Evolutionary conservation across 1,140 invertebrate genomes (phyloP), one percentile per base, ranked within the genome.

Genomic region (Littorina saxatilis): DNA sequence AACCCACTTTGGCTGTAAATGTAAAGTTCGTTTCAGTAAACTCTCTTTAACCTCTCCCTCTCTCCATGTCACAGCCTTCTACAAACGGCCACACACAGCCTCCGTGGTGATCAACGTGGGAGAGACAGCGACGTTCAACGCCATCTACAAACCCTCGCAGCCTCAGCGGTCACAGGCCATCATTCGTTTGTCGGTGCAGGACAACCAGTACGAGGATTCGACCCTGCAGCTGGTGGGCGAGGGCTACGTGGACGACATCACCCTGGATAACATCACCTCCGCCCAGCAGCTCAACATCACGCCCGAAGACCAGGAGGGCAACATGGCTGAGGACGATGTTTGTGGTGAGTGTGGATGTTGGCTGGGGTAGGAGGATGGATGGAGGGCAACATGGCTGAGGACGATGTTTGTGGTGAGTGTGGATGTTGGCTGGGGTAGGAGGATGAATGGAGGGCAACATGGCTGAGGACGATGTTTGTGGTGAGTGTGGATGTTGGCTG

Each of bases 181-280:
- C 37, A 78, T 93, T 7, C 87, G 88, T 20, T 63, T 93, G 20
- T 87, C 87, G 2, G 91, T 93, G 13, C 87, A 90, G 35, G 90
- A 92, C 83, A 93, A 93, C 82, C 91, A 92, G 89, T 93, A 92
- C 84, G 92, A 93, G 68, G 91, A 92, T 68, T 90, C 89, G 11
- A 82, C 92, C 11, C 86, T 93, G 23, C 91, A 92, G 86, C 79
- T 92, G 70, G 89, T 92, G 11, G 92, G 91, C 0, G 92, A 92
- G 78, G 91, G 92, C n/a, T 93, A 92, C 78, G 85, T 90, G 66
- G 92, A 93, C 83, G 91, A 92, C 75, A 90, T 93, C 70, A 91
- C 91, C 11, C 84, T 93, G 20, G 91, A 92, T 73, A 92, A 92
- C 81, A 90, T 92, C 15, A 88, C 87, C 76, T 90, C 87, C 68